Percentiles rank a stretch among this genome's conserved stretches.
These are phyloP conservation scores for Neosilurus mollespiculum DNA, from an alignment of 2,797 vertebrate genomes.

Conservation along the genomic window DNA sequence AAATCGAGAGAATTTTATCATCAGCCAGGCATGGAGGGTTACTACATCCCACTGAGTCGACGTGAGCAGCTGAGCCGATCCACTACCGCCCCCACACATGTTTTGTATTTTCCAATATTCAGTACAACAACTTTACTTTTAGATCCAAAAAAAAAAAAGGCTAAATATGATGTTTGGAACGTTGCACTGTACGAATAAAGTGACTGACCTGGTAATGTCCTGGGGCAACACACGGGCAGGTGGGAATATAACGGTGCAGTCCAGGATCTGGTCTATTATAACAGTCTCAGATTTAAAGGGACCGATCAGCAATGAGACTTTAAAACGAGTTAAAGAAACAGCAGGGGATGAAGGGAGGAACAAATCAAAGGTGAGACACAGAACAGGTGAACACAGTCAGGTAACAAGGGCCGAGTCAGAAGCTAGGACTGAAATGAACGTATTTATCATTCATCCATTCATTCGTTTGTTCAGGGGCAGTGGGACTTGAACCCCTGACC, in stretches of 20 bases:
- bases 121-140: background rate
- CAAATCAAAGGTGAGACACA: background rate
- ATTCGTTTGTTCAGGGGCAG: no score
- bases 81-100: background rate
- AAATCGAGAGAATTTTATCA: slow-evolving; percentile 39
- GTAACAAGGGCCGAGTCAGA: background rate
- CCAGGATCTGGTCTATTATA: no score
- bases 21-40: slow-evolving; percentile 31
- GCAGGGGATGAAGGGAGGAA: background rate
- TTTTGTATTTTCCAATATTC: background rate
- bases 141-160: background rate
- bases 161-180: background rate
- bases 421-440: background rate
- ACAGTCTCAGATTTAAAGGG: no score
- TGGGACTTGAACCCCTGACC: no score
- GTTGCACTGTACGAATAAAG: background rate
- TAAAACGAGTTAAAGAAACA: no score
- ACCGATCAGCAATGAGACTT: no score
- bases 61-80: background rate
- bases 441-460: no score
- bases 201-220: no score
- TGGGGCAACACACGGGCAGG: background rate
- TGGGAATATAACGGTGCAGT: background rate
- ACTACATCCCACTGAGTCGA: slow-evolving; percentile 32
- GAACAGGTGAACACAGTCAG: background rate